phyloP scores from a whole-genome alignment of 2,113 vertebrate species.

The Ciconia maguari region DNA sequence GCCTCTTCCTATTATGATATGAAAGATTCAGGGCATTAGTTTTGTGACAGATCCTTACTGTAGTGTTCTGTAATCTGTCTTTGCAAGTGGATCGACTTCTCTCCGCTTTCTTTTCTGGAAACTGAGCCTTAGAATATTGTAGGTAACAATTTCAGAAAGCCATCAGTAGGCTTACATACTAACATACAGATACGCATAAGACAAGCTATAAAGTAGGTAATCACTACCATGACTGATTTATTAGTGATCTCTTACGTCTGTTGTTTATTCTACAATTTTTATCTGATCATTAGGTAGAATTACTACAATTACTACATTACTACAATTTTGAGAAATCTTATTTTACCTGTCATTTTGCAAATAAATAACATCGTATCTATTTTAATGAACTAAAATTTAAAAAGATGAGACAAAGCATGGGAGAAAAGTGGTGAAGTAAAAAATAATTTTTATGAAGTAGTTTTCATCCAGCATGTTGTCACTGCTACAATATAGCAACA shows the following conservation, averaged over 20 bases:
- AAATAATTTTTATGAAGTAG: background rate
- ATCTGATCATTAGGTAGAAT: background rate
- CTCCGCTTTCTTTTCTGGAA: background rate
- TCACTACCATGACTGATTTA: background rate
- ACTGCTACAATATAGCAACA: background rate
- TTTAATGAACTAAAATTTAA: background rate
- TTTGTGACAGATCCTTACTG: background rate
- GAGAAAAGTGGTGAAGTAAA: background rate
- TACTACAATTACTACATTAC: too few relatives aligned
- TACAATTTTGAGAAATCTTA: background rate
- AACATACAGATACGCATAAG: background rate
- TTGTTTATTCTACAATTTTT: background rate
- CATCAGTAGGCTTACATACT: background rate
- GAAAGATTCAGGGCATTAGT: background rate
- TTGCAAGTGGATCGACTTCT: background rate
- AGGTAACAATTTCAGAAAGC: background rate
- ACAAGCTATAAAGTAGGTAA: background rate
- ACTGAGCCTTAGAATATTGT: background rate
- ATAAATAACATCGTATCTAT: background rate
- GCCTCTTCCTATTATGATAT: background rate
- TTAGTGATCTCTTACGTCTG: background rate
- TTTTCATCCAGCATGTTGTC: background rate
- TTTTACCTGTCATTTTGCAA: background rate
- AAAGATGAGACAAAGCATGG: background rate
- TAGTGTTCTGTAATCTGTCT: background rate